Base-by-base conservation (phyloP, 2,797 vertebrate genomes). In the Catamblyrhynchus diadema region DNA sequence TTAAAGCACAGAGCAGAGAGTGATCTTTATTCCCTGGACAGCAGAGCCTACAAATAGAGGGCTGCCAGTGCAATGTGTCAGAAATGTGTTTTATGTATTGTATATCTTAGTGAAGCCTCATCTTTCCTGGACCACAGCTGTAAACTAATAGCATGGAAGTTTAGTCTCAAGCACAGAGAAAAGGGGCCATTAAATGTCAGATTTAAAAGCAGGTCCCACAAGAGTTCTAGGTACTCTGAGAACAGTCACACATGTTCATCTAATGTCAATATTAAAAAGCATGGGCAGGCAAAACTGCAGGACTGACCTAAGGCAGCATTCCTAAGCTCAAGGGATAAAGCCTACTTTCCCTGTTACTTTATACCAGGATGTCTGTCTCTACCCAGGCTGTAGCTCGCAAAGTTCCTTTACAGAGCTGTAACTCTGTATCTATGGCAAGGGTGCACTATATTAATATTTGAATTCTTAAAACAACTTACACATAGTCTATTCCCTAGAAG, bases 31-130 rank as follows among this genome's bases (percentile, higher is more conserved):
- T 81, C 86, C 66, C 83, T 37, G 48, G 65, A 61, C 47, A 67
- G 48, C 54, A 19, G 9, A 65, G 48, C 45, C 74, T 67, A 66
- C 79, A 69, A 21, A n/a, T n/a, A n/a, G 27, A 42, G 70, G 22
- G 15, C 21, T 86, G 81, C 88, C 87, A 64, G 33, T 8, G 54
- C 32, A 48, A 69, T 2, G 20, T 54, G 22, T 94, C 92, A 22
- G 87, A 90, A 94, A 86, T 0, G 69, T 90, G 90, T 15, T 95
- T 96, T 94, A 96, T 95, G 79, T 67, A 61, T 91, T 71, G 5
- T 5, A 41, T 45, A 35, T 88, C 88, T 75, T 54, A 74, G 75
- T 53, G 80, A 93, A 71, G 71, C 78, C 88, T 90, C 93, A 50
- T 74, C 67, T 67, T 90, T 86, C 77, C 92, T 64, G 25, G 62